Evolutionary conservation across 2,888 invertebrate species (phyloP).

Genomic region (Hirtodrosophila alboralis): DNA sequence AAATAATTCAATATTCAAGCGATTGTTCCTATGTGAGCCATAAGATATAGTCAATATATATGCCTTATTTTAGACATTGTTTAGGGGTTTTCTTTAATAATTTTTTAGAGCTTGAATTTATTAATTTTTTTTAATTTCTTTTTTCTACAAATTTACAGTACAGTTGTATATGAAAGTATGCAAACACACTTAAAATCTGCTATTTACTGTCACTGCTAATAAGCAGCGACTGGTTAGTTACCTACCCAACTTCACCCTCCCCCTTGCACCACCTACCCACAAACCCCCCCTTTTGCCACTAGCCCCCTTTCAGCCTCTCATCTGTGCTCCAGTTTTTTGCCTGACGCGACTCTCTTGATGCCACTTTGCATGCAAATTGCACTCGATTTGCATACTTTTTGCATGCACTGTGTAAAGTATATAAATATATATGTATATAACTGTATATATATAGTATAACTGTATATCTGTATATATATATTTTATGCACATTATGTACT

Average conservation of each 20-base stretch:
- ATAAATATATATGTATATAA: neutral
- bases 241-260: neutral
- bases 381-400: conserved; percentile 73
- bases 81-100: no score
- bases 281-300: no score
- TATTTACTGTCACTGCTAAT: conserved; percentile 50
- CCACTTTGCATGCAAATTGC: conserved; percentile 76
- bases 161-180: conserved; percentile 33
- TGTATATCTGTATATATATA: no score
- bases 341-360: conserved; percentile 58
- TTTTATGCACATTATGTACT: conserved; percentile 57
- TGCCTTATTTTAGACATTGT: no score
- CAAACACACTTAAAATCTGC: conserved; percentile 14
- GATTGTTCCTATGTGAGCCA: no score
- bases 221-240: conserved; percentile 47
- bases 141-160: conserved; percentile 30
- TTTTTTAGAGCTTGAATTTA: no score
- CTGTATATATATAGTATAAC: neutral
- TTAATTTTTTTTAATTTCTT: no score
- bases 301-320: neutral
- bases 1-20: no score
- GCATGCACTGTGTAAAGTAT: conserved; percentile 59
- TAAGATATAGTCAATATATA: no score
- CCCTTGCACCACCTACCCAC: neutral
- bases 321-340: conserved; percentile 44